Conservation (phyloP, 2,888 invertebrate genomes). For the Temnothorax unifasciatus region DNA sequence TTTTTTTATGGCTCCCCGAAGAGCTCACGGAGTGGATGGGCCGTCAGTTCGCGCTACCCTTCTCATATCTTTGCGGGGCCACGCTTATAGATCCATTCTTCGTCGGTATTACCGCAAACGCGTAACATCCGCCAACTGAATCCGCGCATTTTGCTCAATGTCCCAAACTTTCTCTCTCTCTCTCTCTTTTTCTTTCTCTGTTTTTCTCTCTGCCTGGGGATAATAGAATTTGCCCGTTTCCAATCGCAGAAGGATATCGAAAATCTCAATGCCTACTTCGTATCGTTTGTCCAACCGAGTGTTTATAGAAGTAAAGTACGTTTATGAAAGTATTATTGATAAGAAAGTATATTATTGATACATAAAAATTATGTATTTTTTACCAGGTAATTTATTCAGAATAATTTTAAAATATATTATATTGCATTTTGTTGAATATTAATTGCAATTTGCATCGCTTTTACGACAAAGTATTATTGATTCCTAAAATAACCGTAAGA, state of each 20-base stretch:
- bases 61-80: constrained; percentile 60
- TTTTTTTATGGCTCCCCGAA: constrained; percentile 73
- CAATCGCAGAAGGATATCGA: constrained; percentile 6
- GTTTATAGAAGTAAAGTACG: constrained; percentile 18
- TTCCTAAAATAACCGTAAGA: not conserved
- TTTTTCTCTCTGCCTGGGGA: not conserved
- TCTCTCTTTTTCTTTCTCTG: not conserved
- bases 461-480: not conserved
- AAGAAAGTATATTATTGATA: not conserved
- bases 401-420: constrained; percentile 8
- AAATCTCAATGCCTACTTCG: constrained; percentile 13
- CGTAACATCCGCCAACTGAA: constrained; percentile 58
- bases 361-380: constrained; percentile 1
- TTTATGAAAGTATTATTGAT: not conserved
- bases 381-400: not conserved
- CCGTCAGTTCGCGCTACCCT: constrained; percentile 61
- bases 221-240: constrained; percentile 46
- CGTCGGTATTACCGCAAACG: constrained; percentile 65
- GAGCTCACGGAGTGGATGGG: constrained; percentile 62
- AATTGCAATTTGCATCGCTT: not conserved
- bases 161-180: not conserved
- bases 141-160: constrained; percentile 40
- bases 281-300: not conserved
- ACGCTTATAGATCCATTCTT: constrained; percentile 64
- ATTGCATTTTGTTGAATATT: not conserved